A percentile compares a stretch with the other conserved stretches of the same genome.
These are phyloP conservation scores for Parambassis ranga DNA, from an alignment of 2,797 vertebrate species.

Conservation along the genomic window DNA sequence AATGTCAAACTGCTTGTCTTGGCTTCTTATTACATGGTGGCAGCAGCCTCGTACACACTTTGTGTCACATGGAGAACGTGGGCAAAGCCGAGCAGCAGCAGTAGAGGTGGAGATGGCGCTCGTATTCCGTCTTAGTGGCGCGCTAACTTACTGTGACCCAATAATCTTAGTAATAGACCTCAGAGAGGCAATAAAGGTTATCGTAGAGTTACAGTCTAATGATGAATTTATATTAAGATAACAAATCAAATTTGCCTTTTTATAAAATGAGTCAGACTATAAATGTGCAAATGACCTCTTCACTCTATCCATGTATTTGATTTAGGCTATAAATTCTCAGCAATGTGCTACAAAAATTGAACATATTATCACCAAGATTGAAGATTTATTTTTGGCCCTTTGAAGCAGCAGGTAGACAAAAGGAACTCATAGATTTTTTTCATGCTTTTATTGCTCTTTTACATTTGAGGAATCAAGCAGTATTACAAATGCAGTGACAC, in stretches of 20 bases:
- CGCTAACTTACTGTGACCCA: not conserved
- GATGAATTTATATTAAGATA: too few relatives aligned
- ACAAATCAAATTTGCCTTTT: too few relatives aligned
- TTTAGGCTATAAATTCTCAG: too few relatives aligned
- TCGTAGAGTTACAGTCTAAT: too few relatives aligned
- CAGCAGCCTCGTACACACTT: not conserved
- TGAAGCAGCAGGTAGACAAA: not conserved
- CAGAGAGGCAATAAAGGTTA: too few relatives aligned
- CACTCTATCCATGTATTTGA: not conserved
- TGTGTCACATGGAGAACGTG: slow-evolving; percentile 1
- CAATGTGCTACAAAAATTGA: too few relatives aligned
- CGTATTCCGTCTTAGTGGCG: not conserved
- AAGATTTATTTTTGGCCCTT: not conserved
- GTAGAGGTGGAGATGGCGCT: not conserved
- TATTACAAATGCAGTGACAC: too few relatives aligned
- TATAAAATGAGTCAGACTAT: too few relatives aligned
- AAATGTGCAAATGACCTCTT: not conserved
- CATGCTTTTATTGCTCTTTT: too few relatives aligned
- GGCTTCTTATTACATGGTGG: slow-evolving; percentile 2
- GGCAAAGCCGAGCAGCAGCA: not conserved
- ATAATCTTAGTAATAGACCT: too few relatives aligned
- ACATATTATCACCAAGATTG: not conserved
- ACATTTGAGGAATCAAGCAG: too few relatives aligned
- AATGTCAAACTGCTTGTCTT: slow-evolving; percentile 37
- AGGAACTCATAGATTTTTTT: too few relatives aligned